phyloP scores from a whole-genome alignment of 2,797 vertebrate species.

The Eospalax fontanierii region DNA sequence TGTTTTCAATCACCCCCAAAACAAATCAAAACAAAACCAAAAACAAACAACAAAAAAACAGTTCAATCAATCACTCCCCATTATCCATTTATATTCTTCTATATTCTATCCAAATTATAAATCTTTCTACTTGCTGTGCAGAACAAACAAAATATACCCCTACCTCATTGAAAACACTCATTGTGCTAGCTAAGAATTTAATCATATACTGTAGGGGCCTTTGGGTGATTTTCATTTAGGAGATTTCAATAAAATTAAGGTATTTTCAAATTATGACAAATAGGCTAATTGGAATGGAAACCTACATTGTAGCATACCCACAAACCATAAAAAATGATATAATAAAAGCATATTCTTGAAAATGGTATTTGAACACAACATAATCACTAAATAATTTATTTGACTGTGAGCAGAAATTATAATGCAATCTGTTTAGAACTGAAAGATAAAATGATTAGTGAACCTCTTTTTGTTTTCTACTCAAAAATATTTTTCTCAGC shows the following conservation, averaged over 20 bases:
- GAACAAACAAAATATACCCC: not conserved
- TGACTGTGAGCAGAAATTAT: not conserved
- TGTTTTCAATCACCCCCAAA: too few relatives aligned
- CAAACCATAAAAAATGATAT: not conserved
- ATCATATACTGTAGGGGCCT: not conserved
- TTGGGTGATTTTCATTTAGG: not conserved
- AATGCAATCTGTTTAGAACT: not conserved
- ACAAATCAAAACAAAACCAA: too few relatives aligned
- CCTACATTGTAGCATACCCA: not conserved
- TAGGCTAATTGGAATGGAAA: not conserved
- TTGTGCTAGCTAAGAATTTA: not conserved
- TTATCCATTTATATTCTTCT: too few relatives aligned
- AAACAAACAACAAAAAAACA: too few relatives aligned
- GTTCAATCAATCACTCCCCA: not conserved
- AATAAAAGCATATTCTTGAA: not conserved
- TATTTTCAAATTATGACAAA: not conserved
- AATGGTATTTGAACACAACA: constrained; percentile 4
- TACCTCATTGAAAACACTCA: not conserved
- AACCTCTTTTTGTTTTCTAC: not conserved
- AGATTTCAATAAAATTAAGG: not conserved
- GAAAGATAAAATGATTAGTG: not conserved
- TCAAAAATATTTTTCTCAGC: not conserved
- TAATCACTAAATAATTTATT: not conserved
- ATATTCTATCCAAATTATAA: not conserved
- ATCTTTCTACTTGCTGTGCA: not conserved